Evolutionary conservation across 2,797 vertebrate species (phyloP), one percentile per base, ranked within the genome.

Genomic region (Oreochromis grahami): DNA sequence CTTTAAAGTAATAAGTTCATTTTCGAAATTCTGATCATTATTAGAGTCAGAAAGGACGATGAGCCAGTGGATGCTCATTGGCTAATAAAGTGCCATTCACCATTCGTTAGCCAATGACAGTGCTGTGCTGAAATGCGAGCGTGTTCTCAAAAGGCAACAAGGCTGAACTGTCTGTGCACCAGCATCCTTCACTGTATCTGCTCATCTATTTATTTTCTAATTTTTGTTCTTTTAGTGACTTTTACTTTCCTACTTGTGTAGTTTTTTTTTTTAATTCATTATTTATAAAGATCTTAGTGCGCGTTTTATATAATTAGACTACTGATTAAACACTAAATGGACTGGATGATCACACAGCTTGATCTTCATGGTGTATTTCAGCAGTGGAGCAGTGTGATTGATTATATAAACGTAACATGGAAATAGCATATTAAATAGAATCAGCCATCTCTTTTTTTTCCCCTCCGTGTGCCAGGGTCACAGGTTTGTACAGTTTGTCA

Each of bases 1-100:
- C 21, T 1, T 70, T 45, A 26, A 45, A 45, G 21, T 0, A 65
- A 65, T 38, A 0, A 38, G 19, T 21, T 65, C 3, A 65, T 38
- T 5, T 68, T 21, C n/a, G 9, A 72, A 1, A 29, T 24, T 45
- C 15, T 29, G 65, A 45, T 45, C 41, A 72, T 72, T 70, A 45
- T 29, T 72, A 45, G 41, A 45, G 41, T 70, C 24, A 45, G 41
- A 72, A 29, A 72, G 65, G 24, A 26, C 2, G 6, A 12, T 17
- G 9, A 0, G 65, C 21, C 9, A 72, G 41, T 45, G 24, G 65
- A 45, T 45, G 38, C 65, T 70, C 38, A 26, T 70, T 70, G 41
- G 14, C 14, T 72, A 70, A 45, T 70, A 70, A 70, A 17, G 41
- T 45, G 41, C 21, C 38, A 26, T 70, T 0, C 21, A 70, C 21